Conservation (phyloP, 2,113 vertebrate species). For the Lethenteron reissneri region DNA sequence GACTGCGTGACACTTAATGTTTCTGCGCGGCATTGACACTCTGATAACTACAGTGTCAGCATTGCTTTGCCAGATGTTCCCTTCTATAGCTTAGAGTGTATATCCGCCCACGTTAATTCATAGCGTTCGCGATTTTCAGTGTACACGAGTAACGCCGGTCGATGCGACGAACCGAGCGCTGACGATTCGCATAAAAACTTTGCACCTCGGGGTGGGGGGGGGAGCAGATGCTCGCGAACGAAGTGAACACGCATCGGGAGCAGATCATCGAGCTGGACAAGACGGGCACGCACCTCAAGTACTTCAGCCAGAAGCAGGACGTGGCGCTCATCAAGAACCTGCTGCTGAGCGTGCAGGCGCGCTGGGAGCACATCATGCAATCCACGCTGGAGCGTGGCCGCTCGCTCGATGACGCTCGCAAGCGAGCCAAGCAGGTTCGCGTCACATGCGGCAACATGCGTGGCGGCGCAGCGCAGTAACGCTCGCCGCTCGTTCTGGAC, state of each 20-base stretch:
- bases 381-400: constrained; percentile 73
- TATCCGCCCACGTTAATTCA: no score
- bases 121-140: no score
- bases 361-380: constrained; percentile 96
- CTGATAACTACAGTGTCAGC: no score
- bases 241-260: constrained; percentile 82
- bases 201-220: not conserved
- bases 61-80: no score
- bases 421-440: constrained; percentile 85
- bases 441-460: not conserved
- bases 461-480: no score
- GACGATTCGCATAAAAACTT: no score
- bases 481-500: no score
- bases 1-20: no score
- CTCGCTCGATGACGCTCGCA: constrained; percentile 74
- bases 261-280: constrained; percentile 86
- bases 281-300: constrained; percentile 74
- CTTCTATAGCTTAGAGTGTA: no score
- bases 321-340: constrained; percentile 95
- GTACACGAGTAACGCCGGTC: no score
- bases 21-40: no score
- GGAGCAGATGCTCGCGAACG: constrained; percentile 70
- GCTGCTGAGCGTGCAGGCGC: constrained; percentile 79
- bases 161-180: no score
- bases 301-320: constrained; percentile 87